phyloP scores from a whole-genome alignment of 2,113 vertebrate genomes.

The Dipodomys spectabilis region DNA sequence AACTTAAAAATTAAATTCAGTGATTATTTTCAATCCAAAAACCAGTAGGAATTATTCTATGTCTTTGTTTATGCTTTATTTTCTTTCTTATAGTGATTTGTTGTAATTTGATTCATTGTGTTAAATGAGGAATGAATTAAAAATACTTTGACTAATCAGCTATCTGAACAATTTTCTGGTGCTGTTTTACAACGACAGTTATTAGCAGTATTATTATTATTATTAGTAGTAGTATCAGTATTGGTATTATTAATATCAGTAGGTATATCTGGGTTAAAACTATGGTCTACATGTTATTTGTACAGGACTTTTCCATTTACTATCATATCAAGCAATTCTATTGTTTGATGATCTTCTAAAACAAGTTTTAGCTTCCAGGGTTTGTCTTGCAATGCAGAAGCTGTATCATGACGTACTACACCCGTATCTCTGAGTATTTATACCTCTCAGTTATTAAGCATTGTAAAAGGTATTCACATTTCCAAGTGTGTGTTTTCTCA shows the following conservation, averaged over 20 bases:
- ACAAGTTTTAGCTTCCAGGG: not conserved
- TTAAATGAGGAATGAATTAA: not conserved
- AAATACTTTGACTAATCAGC: conserved; percentile 19
- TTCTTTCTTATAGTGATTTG: not conserved
- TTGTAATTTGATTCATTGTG: not conserved
- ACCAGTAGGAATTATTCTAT: not conserved
- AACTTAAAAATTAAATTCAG: not conserved
- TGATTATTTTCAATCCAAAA: not conserved
- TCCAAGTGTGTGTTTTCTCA: not conserved
- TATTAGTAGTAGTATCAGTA: no score
- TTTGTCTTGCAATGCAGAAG: not conserved
- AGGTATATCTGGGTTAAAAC: not conserved
- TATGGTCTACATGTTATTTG: not conserved
- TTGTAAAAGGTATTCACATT: not conserved
- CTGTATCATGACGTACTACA: not conserved
- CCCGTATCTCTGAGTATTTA: not conserved
- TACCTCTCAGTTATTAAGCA: not conserved
- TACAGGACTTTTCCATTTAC: not conserved
- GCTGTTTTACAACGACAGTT: not conserved
- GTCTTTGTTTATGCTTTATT: not conserved
- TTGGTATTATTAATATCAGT: no score
- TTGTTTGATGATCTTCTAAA: not conserved
- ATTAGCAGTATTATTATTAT: not conserved
- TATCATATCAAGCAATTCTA: not conserved
- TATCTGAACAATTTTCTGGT: not conserved